Evolutionary conservation across 2,113 vertebrate species (phyloP).

Genomic region (Coregonus clupeaformis): DNA sequence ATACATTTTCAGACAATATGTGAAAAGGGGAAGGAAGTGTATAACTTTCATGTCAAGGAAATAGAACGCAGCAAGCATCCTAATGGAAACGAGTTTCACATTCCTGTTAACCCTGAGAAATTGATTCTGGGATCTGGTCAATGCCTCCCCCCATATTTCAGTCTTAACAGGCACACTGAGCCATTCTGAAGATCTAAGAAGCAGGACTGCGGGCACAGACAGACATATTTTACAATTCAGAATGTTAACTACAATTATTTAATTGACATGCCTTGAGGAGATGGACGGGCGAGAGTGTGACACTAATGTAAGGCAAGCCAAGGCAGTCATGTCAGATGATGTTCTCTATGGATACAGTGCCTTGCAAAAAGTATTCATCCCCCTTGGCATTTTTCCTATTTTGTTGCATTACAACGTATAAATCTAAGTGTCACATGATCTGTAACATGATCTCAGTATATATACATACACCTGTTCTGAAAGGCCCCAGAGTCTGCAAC

Average conservation of each 20-base stretch:
- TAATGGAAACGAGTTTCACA: constrained; percentile 1
- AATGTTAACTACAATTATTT: constrained; percentile 20
- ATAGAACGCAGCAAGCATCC: background rate
- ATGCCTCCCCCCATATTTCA: constrained; percentile 11
- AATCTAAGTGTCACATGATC: too few species aligned
- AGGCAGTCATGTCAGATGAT: background rate
- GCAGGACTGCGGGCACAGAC: constrained; percentile 11
- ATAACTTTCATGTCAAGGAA: background rate
- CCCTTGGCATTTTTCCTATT: too few species aligned
- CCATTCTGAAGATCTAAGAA: constrained; percentile 21
- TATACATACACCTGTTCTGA: too few species aligned
- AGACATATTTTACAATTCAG: constrained; percentile 36
- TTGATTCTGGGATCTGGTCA: constrained; percentile 16
- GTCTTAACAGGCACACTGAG: constrained; percentile 10
- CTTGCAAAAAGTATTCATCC: too few species aligned
- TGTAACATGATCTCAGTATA: too few species aligned
- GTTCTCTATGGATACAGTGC: constrained; percentile 12
- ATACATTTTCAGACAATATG: background rate
- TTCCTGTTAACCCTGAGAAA: constrained; percentile 9
- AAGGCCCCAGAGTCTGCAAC: too few species aligned
- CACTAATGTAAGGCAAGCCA: constrained; percentile 6
- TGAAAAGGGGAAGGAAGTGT: too few species aligned
- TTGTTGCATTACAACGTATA: too few species aligned
- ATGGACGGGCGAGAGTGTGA: constrained; percentile 13
- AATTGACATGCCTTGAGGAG: constrained; percentile 35